Evolutionary conservation across 2,888 invertebrate genomes (phyloP).

Genomic region (Augochlorella aurata): DNA sequence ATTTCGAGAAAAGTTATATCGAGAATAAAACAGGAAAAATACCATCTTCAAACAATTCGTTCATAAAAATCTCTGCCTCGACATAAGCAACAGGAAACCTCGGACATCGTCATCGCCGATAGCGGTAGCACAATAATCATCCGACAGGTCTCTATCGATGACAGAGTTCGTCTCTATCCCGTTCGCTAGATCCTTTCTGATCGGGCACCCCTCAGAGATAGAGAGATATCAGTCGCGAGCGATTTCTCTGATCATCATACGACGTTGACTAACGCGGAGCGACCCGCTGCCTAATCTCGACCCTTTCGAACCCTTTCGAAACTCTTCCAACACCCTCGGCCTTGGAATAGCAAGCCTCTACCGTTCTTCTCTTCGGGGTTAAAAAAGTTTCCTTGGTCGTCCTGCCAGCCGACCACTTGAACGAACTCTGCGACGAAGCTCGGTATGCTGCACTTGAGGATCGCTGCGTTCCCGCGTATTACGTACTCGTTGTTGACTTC

Average conservation of each 20-base stretch:
- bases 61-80: not conserved
- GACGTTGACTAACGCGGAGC: conserved; percentile 60
- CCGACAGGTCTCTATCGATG: not conserved
- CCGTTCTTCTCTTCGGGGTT: conserved; percentile 77
- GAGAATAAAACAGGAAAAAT: not conserved
- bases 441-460: conserved; percentile 94
- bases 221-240: conserved; percentile 1
- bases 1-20: no score
- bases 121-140: conserved; percentile 24
- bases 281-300: conserved; percentile 50
- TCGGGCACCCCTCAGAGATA: conserved; percentile 28
- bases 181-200: conserved; percentile 2
- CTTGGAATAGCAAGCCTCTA: conserved; percentile 55
- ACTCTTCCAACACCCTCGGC: not conserved
- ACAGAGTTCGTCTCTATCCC: not conserved
- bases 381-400: conserved; percentile 82
- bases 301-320: not conserved
- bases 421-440: conserved; percentile 96
- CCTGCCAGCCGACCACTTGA: conserved; percentile 91
- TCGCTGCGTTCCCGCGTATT: conserved; percentile 93
- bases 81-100: not conserved
- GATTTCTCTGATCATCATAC: conserved; percentile 32
- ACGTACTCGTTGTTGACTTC: conserved; percentile 96
- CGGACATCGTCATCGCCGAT: not conserved
- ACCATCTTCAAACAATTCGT: not conserved